Evolutionary conservation across 1,140 invertebrate species (phyloP).

Genomic region (Anoplophora glabripennis): DNA sequence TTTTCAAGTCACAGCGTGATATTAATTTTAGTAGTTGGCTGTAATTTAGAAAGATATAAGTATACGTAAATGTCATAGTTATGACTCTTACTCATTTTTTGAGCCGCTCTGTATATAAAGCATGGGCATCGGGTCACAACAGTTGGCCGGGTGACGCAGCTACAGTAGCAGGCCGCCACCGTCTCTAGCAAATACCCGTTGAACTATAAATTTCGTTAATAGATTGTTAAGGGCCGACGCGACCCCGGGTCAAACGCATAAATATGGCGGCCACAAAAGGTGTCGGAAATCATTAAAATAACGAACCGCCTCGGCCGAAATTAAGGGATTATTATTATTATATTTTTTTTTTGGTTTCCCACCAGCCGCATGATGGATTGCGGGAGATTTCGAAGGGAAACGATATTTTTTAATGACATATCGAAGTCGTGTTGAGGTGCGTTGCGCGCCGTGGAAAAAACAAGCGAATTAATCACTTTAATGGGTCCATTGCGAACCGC

Average conservation of each 20-base stretch:
- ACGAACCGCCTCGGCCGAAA: slow-evolving; percentile 23
- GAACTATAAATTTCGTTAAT: slow-evolving; percentile 36
- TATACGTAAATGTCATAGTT: too few species aligned
- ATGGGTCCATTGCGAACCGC: slow-evolving; percentile 33
- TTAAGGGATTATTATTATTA: slow-evolving; percentile 12
- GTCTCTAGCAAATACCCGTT: slow-evolving; percentile 25
- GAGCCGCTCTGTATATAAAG: too few species aligned
- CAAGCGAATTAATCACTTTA: slow-evolving; percentile 37
- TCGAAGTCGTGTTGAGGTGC: slow-evolving; percentile 36
- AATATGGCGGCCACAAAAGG: slow-evolving; percentile 27
- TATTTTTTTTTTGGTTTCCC: too few species aligned
- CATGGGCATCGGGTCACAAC: too few species aligned
- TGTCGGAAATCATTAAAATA: slow-evolving; percentile 27
- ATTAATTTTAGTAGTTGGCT: too few species aligned
- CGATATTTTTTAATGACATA: slow-evolving; percentile 37
- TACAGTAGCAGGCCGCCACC: neutral
- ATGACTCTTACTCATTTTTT: too few species aligned
- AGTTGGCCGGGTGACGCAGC: too few species aligned
- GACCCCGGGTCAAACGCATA: slow-evolving; percentile 33
- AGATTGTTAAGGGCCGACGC: slow-evolving; percentile 32
- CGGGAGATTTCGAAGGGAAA: slow-evolving; percentile 31
- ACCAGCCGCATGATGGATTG: neutral
- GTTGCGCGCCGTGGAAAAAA: slow-evolving; percentile 12
- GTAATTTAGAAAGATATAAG: too few species aligned
- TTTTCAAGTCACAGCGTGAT: too few species aligned